Percentiles rank a stretch among this genome's conserved stretches.
These are phyloP conservation scores for Zaprionus camerounensis DNA, from an alignment of 1,140 invertebrate genomes.

Conservation along the genomic window DNA sequence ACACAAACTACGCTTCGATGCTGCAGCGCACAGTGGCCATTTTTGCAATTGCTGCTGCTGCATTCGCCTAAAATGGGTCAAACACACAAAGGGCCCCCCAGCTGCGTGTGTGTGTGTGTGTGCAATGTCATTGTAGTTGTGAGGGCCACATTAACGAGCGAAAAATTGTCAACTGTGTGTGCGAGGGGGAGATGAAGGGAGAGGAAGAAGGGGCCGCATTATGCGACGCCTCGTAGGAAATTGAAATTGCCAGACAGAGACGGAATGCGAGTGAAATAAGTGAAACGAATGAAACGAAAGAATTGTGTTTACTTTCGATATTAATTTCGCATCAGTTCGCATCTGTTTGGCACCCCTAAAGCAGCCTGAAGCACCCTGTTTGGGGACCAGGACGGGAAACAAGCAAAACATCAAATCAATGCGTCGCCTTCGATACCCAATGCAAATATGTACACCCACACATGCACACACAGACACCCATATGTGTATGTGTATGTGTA, in stretches of 20 bases:
- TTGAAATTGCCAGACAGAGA: constrained; percentile 15
- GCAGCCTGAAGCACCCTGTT: constrained; percentile 4
- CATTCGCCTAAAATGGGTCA: constrained; percentile 55
- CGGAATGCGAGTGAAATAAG: neutral
- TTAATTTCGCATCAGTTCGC: constrained; percentile 11
- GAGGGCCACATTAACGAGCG: constrained; percentile 47
- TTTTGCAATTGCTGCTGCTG: constrained; percentile 24
- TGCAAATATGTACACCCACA: constrained; percentile 6
- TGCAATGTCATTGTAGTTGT: constrained; percentile 32
- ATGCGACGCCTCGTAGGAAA: constrained; percentile 35
- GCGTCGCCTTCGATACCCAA: neutral
- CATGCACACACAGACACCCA: neutral
- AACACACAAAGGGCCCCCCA: constrained; percentile 45
- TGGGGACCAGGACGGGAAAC: neutral
- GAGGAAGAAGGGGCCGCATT: constrained; percentile 6
- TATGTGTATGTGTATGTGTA: neutral
- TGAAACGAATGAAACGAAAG: neutral
- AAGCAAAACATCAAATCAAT: constrained; percentile 1
- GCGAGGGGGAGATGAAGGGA: neutral
- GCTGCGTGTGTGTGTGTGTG: constrained; percentile 5
- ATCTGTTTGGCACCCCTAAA: too few species aligned
- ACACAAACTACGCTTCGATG: neutral
- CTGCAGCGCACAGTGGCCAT: constrained; percentile 13
- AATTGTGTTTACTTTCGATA: constrained; percentile 4
- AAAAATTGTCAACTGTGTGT: constrained; percentile 9